Conservation (phyloP, 2,797 vertebrate genomes). For the Pantherophis vulpinus region DNA sequence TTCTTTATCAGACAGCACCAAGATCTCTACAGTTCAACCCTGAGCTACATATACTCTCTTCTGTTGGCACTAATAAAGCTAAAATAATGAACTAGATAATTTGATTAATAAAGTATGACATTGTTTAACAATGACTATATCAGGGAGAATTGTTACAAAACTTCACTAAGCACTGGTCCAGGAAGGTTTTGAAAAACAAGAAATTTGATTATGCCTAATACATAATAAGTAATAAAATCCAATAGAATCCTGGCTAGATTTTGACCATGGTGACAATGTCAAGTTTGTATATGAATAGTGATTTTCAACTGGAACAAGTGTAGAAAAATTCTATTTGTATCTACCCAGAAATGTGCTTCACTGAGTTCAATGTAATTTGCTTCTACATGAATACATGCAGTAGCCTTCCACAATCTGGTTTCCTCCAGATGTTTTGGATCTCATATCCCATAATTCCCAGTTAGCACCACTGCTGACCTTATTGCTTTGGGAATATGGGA, state of each 20-base stretch:
- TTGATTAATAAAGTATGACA: background rate
- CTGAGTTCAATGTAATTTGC: background rate
- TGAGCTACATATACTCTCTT: background rate
- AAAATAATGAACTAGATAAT: background rate
- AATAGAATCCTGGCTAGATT: background rate
- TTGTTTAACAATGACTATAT: background rate
- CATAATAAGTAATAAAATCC: background rate
- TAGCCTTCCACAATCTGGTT: background rate
- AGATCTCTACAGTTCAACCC: background rate
- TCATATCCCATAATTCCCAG: background rate
- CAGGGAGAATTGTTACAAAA: background rate
- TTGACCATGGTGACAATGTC: background rate
- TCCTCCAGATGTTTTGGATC: background rate
- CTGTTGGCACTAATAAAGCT: background rate
- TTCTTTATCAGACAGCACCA: background rate
- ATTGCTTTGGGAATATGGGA: conserved; percentile 16
- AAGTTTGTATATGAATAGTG: background rate
- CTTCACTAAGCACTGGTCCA: background rate
- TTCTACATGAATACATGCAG: background rate
- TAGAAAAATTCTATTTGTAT: background rate
- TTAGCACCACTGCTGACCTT: conserved; percentile 43
- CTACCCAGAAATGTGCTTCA: background rate
- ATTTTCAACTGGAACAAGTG: background rate
- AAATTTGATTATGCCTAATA: background rate
- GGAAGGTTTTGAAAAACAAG: background rate